Base-by-base conservation (phyloP, 1,140 invertebrate genomes). In the Neodiprion pinetum region DNA sequence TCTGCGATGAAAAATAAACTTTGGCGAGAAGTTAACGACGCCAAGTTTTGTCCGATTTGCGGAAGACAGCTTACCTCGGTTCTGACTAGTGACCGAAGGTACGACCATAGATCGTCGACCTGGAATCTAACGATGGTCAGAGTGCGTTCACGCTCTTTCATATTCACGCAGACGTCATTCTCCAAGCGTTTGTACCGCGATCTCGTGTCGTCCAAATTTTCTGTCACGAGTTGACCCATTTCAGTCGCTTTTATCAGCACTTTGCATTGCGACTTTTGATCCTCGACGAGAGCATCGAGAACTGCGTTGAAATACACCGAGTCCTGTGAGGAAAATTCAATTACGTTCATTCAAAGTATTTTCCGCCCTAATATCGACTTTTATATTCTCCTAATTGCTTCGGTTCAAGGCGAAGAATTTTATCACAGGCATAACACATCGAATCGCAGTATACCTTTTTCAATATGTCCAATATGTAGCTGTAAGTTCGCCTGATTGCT, bases 191-290 rank as follows among this genome's bases (percentile, higher is more conserved):
- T 90, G 78, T 91, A 93, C 74, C 90, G 90, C 47, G 88, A 84
- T 73, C 90, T 90, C 50, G 90, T 87, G 75, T 92, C 90, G 47
- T 92, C 89, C 1, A 92, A 81, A 80, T 93, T 91, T 80, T 93
- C 91, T 73, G 90, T 87, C 0, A 90, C 91, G 3, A 92, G 80
- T 81, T 93, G 92, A 2, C 92, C 92, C 84, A 92, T 90, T 78
- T 90, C 86, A 0, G 90, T 92, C 1, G 91, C 89, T 65, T 88
- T 89, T 74, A 91, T 85, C 77, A 93, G 87, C 74, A 91, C 87
- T 77, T 89, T 89, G 9, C 90, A 89, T 82, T 93, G 92, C 11
- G 86, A 87, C 23, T 84, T 81, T 72, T 88, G 90, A 80, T 93
- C 91, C 10, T 88, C 76, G 77, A 88, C 88, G 40, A 93, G 80